Conservation (phyloP, 1,140 invertebrate genomes). For the Pseudomyrmex concolor region DNA sequence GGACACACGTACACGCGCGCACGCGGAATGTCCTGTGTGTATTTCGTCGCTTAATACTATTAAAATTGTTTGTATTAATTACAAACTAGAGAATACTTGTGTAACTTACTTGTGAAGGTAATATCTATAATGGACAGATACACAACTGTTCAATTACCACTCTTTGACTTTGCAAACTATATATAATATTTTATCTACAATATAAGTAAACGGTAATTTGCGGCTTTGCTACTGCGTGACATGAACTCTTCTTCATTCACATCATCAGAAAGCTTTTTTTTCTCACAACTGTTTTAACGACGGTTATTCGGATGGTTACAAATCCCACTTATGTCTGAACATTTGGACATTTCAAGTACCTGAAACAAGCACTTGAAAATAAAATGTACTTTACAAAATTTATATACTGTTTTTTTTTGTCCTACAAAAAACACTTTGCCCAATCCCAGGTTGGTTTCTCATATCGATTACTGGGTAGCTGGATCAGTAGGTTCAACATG, state of each 20-base stretch:
- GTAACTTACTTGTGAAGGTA: conserved; percentile 38
- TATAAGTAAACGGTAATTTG: conserved; percentile 3
- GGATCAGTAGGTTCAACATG: conserved; percentile 41
- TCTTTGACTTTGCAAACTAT: conserved; percentile 42
- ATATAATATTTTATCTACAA: conserved; percentile 46
- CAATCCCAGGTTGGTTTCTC: conserved; percentile 10
- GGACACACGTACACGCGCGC: too few relatives aligned
- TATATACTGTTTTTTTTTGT: conserved; percentile 5
- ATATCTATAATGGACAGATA: conserved; percentile 26
- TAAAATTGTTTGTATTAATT: conserved; percentile 30
- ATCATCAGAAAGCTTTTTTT: neutral
- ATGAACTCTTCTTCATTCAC: neutral
- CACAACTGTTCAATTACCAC: conserved; percentile 23
- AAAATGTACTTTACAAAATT: neutral
- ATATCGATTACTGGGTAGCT: conserved; percentile 46
- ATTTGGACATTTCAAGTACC: neutral
- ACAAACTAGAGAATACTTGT: conserved; percentile 38
- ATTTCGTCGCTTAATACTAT: neutral
- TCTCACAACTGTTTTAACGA: conserved; percentile 5
- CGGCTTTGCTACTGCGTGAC: conserved; percentile 14
- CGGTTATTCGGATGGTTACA: conserved; percentile 47
- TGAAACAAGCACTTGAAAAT: neutral
- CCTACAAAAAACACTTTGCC: conserved; percentile 1
- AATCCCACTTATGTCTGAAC: conserved; percentile 21
- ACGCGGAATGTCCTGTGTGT: conserved; percentile 38